These are phyloP conservation scores for Pachyramphus minor DNA, from an alignment of 2,113 vertebrate species.

Conservation along the genomic window DNA sequence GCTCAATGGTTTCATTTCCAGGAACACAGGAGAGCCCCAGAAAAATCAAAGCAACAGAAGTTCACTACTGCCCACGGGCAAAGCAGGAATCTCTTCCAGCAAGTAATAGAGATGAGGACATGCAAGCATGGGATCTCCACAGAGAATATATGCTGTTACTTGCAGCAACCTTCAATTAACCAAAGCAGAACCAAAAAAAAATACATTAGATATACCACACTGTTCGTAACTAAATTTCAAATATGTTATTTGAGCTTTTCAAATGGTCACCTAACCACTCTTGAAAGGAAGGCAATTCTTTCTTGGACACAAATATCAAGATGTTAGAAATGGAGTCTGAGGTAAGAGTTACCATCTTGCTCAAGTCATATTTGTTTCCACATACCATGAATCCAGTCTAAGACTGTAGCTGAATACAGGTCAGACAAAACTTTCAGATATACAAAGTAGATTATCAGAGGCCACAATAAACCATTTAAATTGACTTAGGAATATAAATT, in stretches of 20 bases:
- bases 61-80: not conserved
- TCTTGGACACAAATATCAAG: not conserved
- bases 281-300: not conserved
- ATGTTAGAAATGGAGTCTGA: not conserved
- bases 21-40: not conserved
- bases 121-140: not conserved
- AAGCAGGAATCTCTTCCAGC: not conserved
- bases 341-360: not conserved
- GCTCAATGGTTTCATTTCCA: not conserved
- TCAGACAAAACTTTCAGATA: not conserved
- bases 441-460: not conserved
- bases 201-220: accelerated
- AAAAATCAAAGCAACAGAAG: not conserved
- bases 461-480: not conserved
- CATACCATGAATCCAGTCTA: not conserved
- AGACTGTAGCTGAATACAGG: not conserved
- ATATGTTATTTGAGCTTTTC: not conserved
- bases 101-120: not conserved
- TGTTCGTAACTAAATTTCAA: not conserved
- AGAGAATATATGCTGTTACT: not conserved
- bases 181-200: not conserved
- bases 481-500: not conserved
- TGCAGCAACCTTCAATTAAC: not conserved
- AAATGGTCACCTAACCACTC: not conserved
- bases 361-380: not conserved